A percentile compares a stretch with the other conserved stretches of the same genome.
These are phyloP conservation scores for Microctenopoma stevenorrisi DNA, from an alignment of 2,797 vertebrate genomes.

Conservation along the genomic window DNA sequence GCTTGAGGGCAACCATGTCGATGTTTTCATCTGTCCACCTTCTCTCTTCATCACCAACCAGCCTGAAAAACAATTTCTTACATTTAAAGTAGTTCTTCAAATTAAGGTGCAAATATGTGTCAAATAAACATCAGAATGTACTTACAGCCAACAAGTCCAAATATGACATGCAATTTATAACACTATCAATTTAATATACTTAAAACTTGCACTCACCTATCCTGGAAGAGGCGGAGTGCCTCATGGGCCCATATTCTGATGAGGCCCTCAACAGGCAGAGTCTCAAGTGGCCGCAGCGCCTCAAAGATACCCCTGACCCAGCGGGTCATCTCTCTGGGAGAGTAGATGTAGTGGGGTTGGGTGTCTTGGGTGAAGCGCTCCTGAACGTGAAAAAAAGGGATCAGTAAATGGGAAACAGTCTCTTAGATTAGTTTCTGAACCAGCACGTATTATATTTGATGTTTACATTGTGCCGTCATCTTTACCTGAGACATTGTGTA, in stretches of 20 bases:
- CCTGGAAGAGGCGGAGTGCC: conserved; percentile 97
- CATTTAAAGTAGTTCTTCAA: not conserved
- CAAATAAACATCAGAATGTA: not conserved
- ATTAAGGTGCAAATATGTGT: not conserved
- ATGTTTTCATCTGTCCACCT: conserved; percentile 99
- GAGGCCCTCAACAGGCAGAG: conserved; percentile 95
- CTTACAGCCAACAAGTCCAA: not conserved
- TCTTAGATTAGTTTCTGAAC: not conserved
- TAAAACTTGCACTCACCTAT: conserved; percentile 84
- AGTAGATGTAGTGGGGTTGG: conserved; percentile 99
- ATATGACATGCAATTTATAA: too few relatives aligned
- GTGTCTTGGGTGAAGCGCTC: conserved; percentile 99
- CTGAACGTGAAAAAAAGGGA: conserved; percentile 71
- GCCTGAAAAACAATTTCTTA: conserved; percentile 74
- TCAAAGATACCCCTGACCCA: conserved; percentile 99
- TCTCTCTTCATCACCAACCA: conserved; percentile 97
- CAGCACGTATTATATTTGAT: not conserved
- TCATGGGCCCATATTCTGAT: conserved; percentile 99
- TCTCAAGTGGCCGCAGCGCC: conserved; percentile 94
- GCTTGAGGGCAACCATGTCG: conserved; percentile 94
- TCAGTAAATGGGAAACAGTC: too few relatives aligned
- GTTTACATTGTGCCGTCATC: not conserved
- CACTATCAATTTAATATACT: not conserved
- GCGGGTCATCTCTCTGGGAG: conserved; percentile 98
- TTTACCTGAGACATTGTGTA: conserved; percentile 99